Base-by-base conservation (phyloP, 2,797 vertebrate genomes). In the Tokudaia tokunoshimensis region DNA sequence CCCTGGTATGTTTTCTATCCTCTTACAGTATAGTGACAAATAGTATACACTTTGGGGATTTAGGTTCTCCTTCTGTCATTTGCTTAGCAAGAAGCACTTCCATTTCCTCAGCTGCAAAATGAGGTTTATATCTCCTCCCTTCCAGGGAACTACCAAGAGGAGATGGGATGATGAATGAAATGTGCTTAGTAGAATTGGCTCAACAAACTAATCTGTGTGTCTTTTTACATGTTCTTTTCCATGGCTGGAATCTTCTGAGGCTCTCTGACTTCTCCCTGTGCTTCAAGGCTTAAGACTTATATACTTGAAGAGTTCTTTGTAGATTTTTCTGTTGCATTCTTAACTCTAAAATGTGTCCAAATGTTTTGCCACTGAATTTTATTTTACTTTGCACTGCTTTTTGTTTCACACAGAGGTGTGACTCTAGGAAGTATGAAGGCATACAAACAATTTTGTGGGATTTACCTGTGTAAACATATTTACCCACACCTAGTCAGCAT, bases 81-180 rank as follows among this genome's bases (percentile, higher is more conserved):
- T 97, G 59, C 24, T 87, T 92, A 80, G 44, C 14, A 93, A 92
- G 76, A 94, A 44, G 78, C 93, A 85, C 13, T 61, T 81, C 20
- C 14, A 90, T 79, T 95, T 96, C 14, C 14, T 91, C 44, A 72
- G 63, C 41, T 90, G 41, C 72, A 97, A 95, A 96, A 87, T 3
- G 65, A 59, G 63, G 12, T 86, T 89, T 81, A 92, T 67, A 89
- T 63, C 26, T 87, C 37, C n/a, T 90, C 78, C 31, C 15, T 84
- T 89, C 89, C n/a, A 94, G 57, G 52, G 65, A 92, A 31, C 67
- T 93, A 26, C 79, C 50, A 94, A 52, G 65, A 95, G 10, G 94
- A 93, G 95, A 94, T 37, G 92, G 94, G 95, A 95, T 75, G n/a
- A 94, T 80, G 13, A 97, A 76, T 94, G 52, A 55, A 76, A 92